Evolutionary conservation across 2,888 invertebrate species (phyloP).

Genomic region (Alitta virens): DNA sequence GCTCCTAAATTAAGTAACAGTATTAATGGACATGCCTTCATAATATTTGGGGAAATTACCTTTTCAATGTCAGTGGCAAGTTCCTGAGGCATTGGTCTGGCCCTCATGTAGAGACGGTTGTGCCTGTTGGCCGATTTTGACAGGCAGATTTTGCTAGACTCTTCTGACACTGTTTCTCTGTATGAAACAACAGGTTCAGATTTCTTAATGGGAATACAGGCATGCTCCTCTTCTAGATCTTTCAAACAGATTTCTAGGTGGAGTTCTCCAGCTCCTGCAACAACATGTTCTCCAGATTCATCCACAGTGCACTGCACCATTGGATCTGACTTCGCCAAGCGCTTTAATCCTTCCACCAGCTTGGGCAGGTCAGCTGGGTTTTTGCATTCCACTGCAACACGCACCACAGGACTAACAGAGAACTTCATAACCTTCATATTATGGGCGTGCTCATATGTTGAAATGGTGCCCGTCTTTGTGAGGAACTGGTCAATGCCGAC

Average conservation of each 20-base stretch:
- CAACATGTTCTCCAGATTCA: conserved; percentile 30
- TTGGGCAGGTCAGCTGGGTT: conserved; percentile 28
- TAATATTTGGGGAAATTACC: no score
- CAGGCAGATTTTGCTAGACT: conserved; percentile 25
- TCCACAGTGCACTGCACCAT: conserved; percentile 23
- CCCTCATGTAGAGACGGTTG: conserved; percentile 30
- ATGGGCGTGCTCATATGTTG: conserved; percentile 27
- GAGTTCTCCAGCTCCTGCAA: conserved; percentile 34
- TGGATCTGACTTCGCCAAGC: conserved; percentile 30
- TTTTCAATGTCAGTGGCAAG: conserved; percentile 29
- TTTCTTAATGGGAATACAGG: conserved; percentile 1
- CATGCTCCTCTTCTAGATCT: conserved; percentile 29
- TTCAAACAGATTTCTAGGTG: conserved; percentile 33
- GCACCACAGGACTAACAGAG: conserved; percentile 30
- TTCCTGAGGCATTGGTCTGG: conserved; percentile 26
- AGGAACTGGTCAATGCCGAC: conserved; percentile 31
- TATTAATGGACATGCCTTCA: no score
- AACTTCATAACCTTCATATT: conserved; percentile 25
- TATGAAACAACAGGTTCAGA: conserved; percentile 31
- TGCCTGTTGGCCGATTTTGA: conserved; percentile 34
- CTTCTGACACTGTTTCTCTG: conserved; percentile 28
- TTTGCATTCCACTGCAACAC: conserved; percentile 28
- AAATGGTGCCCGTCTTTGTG: conserved; percentile 30
- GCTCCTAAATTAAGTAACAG: no score
- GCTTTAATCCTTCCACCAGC: conserved; percentile 30